Evolutionary conservation across 1,140 invertebrate species (phyloP).

Genomic region (Kradibia gibbosae): DNA sequence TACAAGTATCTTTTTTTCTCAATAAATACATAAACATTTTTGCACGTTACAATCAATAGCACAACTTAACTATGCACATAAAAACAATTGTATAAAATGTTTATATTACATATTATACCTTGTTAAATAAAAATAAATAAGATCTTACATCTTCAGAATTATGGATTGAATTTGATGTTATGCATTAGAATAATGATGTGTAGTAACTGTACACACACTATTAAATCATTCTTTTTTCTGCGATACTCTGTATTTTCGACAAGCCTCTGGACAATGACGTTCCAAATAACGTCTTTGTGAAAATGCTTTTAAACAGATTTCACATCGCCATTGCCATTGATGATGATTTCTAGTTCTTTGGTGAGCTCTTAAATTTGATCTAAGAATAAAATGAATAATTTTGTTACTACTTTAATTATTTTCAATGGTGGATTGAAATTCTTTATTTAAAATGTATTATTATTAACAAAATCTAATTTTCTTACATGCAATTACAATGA

Average conservation of each 20-base stretch:
- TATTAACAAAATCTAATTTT: not conserved
- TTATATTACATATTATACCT: constrained; percentile 18
- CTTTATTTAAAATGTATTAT: not conserved
- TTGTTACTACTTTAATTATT: not conserved
- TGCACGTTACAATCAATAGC: constrained; percentile 6
- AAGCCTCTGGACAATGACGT: constrained; percentile 81
- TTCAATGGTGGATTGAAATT: not conserved
- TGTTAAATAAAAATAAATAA: constrained; percentile 47
- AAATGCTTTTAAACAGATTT: constrained; percentile 80
- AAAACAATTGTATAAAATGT: constrained; percentile 21
- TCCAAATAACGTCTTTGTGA: constrained; percentile 82
- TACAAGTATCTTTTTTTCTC: constrained; percentile 2
- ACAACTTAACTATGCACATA: constrained; percentile 12
- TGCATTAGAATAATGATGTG: not conserved
- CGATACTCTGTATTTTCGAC: constrained; percentile 75
- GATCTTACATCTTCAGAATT: not conserved
- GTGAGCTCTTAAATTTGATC: constrained; percentile 81
- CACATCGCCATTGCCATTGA: constrained; percentile 79
- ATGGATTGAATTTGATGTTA: not conserved
- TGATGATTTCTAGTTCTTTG: constrained; percentile 81
- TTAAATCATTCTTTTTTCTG: constrained; percentile 60
- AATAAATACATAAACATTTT: constrained; percentile 2
- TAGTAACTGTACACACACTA: not conserved
- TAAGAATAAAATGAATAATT: constrained; percentile 57
- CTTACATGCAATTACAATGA: too few relatives aligned